Percentiles rank a stretch among this genome's conserved stretches.
These are phyloP conservation scores for Oryzias dopingdopingensis DNA, from an alignment of 2,797 vertebrate species.

Conservation along the genomic window DNA sequence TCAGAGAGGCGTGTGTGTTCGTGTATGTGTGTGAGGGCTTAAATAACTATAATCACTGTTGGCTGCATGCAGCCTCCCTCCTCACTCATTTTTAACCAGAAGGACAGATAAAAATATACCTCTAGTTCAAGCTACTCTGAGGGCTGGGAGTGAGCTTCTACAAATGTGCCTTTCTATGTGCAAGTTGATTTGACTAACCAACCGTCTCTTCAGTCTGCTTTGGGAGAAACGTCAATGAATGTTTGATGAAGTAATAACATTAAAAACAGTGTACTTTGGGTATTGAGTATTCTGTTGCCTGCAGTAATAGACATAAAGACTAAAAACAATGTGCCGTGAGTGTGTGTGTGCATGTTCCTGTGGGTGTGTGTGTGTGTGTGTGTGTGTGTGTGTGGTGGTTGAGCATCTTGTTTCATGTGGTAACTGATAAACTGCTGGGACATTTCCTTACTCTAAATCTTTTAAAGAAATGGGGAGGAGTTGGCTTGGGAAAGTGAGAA, in stretches of 20 bases:
- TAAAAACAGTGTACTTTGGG: background rate
- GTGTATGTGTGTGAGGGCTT: slow-evolving; percentile 51
- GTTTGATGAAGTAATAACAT: slow-evolving; percentile 8
- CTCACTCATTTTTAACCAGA: slow-evolving; percentile 66
- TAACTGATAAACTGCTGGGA: slow-evolving; percentile 68
- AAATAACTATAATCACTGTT: slow-evolving; percentile 81
- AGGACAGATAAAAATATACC: slow-evolving; percentile 74
- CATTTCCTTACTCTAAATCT: slow-evolving; percentile 64
- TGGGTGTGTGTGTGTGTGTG: slow-evolving; percentile 2
- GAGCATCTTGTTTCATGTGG: slow-evolving; percentile 65
- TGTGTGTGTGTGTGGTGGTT: slow-evolving; percentile 30
- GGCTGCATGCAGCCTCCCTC: slow-evolving; percentile 72
- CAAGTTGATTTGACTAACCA: slow-evolving; percentile 25
- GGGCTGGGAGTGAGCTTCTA: slow-evolving; percentile 58
- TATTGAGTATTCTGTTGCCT: slow-evolving; percentile 11
- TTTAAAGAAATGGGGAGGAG: slow-evolving; percentile 53
- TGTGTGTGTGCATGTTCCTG: background rate
- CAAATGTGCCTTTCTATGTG: slow-evolving; percentile 39
- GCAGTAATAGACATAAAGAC: slow-evolving; percentile 6
- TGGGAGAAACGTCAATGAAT: background rate
- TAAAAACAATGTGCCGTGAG: background rate
- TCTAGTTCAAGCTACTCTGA: slow-evolving; percentile 50
- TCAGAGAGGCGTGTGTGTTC: slow-evolving; percentile 4
- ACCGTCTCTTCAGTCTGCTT: slow-evolving; percentile 3
- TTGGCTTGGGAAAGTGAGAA: slow-evolving; percentile 52